Percentiles rank a stretch among this genome's conserved stretches.
phyloP scores from a whole-genome alignment of 2,888 invertebrate genomes.

The Tipula lateralis region DNA sequence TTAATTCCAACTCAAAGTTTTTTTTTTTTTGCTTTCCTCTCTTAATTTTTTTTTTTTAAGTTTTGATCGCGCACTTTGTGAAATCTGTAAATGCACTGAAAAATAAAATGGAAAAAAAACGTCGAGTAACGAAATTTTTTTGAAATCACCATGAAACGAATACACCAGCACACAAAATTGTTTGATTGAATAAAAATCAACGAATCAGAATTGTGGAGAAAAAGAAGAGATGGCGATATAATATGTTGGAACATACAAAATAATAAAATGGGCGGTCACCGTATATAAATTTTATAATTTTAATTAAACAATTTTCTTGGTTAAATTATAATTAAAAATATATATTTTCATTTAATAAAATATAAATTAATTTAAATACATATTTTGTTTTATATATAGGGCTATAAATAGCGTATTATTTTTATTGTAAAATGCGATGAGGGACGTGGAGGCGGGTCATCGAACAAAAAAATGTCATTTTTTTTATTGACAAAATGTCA shows the following conservation, averaged over 20 bases:
- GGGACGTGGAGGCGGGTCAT: neutral
- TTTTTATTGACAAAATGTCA: neutral
- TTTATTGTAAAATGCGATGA: no score
- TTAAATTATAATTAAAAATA: neutral
- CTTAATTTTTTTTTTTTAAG: neutral
- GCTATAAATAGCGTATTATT: neutral
- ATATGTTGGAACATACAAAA: neutral
- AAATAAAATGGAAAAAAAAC: neutral
- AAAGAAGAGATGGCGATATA: neutral
- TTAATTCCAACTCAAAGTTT: neutral
- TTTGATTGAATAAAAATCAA: slow-evolving; percentile 19
- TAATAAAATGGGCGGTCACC: neutral
- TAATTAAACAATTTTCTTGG: neutral
- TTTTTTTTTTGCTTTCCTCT: neutral
- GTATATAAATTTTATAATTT: neutral
- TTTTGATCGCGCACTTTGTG: neutral
- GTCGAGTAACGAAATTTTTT: neutral
- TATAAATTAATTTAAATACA: neutral
- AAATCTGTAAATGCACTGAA: slow-evolving; percentile 19
- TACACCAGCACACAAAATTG: neutral
- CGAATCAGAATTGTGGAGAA: neutral
- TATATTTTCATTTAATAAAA: neutral
- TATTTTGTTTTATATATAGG: no score
- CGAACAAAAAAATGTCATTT: neutral
- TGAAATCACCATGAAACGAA: neutral